Base-by-base conservation (phyloP, 2,888 invertebrate species). In the Epistrophe eligans region DNA sequence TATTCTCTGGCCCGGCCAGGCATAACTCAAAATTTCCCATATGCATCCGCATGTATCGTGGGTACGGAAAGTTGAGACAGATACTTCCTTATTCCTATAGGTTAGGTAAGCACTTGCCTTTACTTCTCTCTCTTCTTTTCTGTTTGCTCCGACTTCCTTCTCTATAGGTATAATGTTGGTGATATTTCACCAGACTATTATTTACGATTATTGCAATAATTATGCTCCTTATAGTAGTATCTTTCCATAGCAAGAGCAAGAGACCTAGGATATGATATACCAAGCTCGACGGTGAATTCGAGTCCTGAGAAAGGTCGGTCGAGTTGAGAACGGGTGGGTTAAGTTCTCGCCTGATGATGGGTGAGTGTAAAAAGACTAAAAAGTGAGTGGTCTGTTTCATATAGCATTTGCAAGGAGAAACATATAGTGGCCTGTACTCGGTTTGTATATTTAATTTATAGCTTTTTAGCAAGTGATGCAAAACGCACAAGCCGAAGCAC, bases 181-280 rank as follows among this genome's bases (percentile, higher is more conserved):
- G 83, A 83, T 88, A 88, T 88, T 89, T 80, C 77, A 81, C 77
- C 66, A 67, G 82, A 80, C 88, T 85, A 89, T 89, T 89, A 89
- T 89, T 89, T 89, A 89, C 88, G 88, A 88, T 89, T 89, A 89
- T 89, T 89, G 88, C 88, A 82, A 88, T 88, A 89, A 89, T 89
- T 89, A 88, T 89, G 88, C 84, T 82, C 64, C 84, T 84, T 84
- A 79, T 48, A 72, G 85, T 76, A 79, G 85, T 79, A 79, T 64
- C 73, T 79, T 60, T 48, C 55, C 15, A 38, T 58, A 67, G 48
- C 48, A 38, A 55, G 32, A 45, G 79, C 64, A n/a, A 60, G 19
- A 48, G 24, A 45, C 70, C 70, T 10, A 55, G 52, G 72, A 45
- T 58, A 77, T 73, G 67, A 70, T 71, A 79, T 58, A 48, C 9